Evolutionary conservation across 2,113 vertebrate genomes (phyloP).

Genomic region (Sceloporus tristichus): DNA sequence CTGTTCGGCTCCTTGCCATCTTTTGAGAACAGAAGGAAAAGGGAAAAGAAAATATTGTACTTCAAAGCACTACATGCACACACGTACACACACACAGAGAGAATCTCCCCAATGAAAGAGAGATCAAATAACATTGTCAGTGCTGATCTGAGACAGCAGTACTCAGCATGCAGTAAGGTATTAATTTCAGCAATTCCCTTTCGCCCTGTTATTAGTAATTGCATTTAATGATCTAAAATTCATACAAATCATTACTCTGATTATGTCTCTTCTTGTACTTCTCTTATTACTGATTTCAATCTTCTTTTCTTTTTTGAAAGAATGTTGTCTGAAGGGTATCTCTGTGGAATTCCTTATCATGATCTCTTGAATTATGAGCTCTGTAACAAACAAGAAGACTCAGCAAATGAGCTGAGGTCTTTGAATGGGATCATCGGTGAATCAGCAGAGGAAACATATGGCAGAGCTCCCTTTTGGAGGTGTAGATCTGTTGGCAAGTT

Average conservation of each 20-base stretch:
- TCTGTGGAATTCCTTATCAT: conserved; percentile 82
- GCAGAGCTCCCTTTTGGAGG: conserved; percentile 70
- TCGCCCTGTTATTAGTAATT: not conserved
- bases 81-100: not conserved
- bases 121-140: not conserved
- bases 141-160: not conserved
- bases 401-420: conserved; percentile 68
- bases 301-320: conserved; percentile 65
- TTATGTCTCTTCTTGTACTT: conserved; percentile 2
- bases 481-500: conserved; percentile 67
- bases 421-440: conserved; percentile 60
- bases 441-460: conserved; percentile 64
- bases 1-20: conserved; percentile 53
- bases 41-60: not conserved
- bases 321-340: conserved; percentile 93
- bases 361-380: conserved; percentile 51
- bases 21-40: conserved; percentile 38
- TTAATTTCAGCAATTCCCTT: not conserved
- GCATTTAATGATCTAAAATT: conserved; percentile 7
- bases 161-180: not conserved
- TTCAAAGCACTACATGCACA: not conserved
- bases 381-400: conserved; percentile 56
- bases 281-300: not conserved
- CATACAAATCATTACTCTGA: not conserved
- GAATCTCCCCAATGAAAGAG: not conserved